Conservation (phyloP, 2,797 vertebrate species). For the Streptopelia turtur region DNA sequence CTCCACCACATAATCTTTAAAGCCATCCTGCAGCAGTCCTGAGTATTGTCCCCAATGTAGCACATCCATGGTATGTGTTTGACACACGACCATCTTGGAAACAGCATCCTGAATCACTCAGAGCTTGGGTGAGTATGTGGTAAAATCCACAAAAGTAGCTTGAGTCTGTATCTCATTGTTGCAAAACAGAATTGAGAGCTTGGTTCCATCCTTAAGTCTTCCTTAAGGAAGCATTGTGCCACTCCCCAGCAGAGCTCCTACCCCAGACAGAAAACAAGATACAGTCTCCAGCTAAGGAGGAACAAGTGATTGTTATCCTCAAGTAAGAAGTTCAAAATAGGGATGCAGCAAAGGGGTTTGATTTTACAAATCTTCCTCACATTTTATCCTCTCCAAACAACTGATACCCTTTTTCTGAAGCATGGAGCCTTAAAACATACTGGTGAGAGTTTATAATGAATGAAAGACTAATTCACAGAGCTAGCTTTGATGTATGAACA, state of each 20-base stretch:
- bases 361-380: neutral
- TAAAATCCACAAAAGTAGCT: neutral
- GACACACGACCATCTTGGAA: neutral
- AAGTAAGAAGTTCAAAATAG: neutral
- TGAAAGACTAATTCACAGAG: neutral
- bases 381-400: neutral
- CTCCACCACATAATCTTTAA: neutral
- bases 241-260: neutral
- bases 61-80: rapidly evolving
- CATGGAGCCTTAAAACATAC: neutral
- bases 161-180: neutral
- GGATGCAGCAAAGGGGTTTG: neutral
- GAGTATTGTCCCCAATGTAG: neutral
- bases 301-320: neutral
- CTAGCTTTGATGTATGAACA: conserved; percentile 20
- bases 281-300: neutral
- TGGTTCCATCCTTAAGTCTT: neutral
- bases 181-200: neutral
- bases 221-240: neutral
- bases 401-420: neutral
- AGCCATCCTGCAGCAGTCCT: neutral
- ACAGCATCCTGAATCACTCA: neutral
- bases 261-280: neutral
- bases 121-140: neutral
- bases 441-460: neutral